phyloP scores from a whole-genome alignment of 2,113 vertebrate species.

The Alligator mississippiensis region DNA sequence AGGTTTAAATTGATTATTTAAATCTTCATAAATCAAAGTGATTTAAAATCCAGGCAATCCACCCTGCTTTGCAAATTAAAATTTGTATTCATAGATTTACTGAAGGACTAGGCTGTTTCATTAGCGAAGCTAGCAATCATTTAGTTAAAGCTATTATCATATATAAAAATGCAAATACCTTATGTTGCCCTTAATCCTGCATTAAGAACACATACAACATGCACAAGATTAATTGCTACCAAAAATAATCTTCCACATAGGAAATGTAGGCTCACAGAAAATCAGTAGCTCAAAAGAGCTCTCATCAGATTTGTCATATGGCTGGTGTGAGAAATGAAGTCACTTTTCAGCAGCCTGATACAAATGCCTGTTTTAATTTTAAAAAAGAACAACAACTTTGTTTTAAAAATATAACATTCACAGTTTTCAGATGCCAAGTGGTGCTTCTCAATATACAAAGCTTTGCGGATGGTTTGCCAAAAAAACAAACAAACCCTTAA shows the following conservation, averaged over 20 bases:
- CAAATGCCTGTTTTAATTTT: accelerated
- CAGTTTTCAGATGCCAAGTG: background rate
- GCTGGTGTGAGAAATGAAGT: background rate
- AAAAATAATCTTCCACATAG: background rate
- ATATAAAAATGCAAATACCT: accelerated
- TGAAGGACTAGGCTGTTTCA: background rate
- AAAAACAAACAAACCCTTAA: background rate
- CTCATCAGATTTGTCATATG: accelerated
- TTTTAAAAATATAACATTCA: background rate
- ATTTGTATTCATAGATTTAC: background rate
- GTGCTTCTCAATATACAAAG: background rate
- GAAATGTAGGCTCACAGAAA: background rate
- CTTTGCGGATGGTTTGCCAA: background rate
- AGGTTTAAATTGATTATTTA: too few species aligned
- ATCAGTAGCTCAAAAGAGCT: accelerated
- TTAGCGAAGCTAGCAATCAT: background rate
- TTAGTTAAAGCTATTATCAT: background rate
- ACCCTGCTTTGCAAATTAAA: background rate
- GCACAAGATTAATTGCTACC: accelerated
- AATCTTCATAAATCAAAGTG: too few species aligned
- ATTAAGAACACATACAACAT: accelerated
- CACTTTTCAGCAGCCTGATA: background rate
- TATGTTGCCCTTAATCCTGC: background rate
- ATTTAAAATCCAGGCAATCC: background rate
- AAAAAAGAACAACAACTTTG: background rate